Conservation (phyloP, 2,888 invertebrate species). For the Augochlorella aurata region DNA sequence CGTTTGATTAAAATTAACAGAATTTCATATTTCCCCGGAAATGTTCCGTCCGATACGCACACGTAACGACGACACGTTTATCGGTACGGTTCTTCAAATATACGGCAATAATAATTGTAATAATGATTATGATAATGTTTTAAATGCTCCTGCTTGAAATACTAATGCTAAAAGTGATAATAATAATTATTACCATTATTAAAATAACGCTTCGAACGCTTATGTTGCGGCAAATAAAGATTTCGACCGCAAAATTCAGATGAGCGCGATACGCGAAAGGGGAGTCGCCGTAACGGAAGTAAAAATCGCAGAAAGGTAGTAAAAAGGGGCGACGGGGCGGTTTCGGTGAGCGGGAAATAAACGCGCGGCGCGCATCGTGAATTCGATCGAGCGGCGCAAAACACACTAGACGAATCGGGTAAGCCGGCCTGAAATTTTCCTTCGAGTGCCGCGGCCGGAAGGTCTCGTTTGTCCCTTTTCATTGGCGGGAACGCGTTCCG, state of each 20-base stretch:
- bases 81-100: too few relatives aligned
- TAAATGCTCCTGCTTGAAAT: too few relatives aligned
- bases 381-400: slow-evolving; percentile 3
- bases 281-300: neutral
- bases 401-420: slow-evolving; percentile 1
- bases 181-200: too few relatives aligned
- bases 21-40: too few relatives aligned
- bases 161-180: too few relatives aligned
- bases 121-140: too few relatives aligned
- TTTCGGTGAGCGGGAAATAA: slow-evolving; percentile 4
- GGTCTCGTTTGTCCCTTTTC: slow-evolving; percentile 16
- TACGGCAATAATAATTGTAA: too few relatives aligned
- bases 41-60: too few relatives aligned
- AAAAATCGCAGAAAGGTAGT: neutral
- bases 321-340: too few relatives aligned
- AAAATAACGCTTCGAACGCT: too few relatives aligned
- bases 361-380: neutral
- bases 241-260: neutral
- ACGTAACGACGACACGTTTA: too few relatives aligned
- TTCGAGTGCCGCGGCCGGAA: neutral
- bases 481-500: slow-evolving; percentile 10
- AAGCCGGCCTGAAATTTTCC: neutral
- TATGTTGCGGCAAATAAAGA: neutral
- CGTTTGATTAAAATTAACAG: too few relatives aligned
- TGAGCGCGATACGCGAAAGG: neutral